Conservation (phyloP, 2,113 vertebrate species). For the Pollachius pollachius region DNA sequence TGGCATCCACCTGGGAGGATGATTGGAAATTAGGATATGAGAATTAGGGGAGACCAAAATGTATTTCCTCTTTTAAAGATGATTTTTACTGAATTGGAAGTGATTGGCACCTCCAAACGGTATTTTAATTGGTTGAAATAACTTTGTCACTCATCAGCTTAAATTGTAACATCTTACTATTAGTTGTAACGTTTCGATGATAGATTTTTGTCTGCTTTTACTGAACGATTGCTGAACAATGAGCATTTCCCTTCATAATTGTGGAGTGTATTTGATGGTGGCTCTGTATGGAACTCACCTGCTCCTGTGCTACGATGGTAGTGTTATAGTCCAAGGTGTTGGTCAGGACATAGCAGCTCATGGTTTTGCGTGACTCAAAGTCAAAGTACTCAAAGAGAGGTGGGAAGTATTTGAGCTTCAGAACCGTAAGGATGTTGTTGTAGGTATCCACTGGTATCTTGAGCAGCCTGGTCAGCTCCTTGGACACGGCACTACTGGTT, state of each 20-base stretch:
- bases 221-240: no score
- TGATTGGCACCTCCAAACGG: no score
- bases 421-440: constrained; percentile 92
- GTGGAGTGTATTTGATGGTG: no score
- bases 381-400: constrained; percentile 98
- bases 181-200: no score
- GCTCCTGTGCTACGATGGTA: constrained; percentile 91
- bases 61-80: no score
- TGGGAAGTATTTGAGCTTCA: constrained; percentile 95
- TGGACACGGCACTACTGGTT: constrained; percentile 97
- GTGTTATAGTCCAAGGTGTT: constrained; percentile 96
- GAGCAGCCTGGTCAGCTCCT: constrained; percentile 93
- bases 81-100: no score
- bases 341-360: constrained; percentile 97
- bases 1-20: constrained; percentile 85
- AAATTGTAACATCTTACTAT: no score
- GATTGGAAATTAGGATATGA: neutral
- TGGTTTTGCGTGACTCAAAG: constrained; percentile 95
- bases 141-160: no score
- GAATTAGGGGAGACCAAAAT: no score
- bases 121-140: no score
- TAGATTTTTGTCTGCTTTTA: no score
- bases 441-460: constrained; percentile 98
- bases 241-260: no score
- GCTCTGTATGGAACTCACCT: constrained; percentile 71